Evolutionary conservation across 53 echinoderm and acorn worm species (phyloP).

Genomic region (Pentamera pediparva): DNA sequence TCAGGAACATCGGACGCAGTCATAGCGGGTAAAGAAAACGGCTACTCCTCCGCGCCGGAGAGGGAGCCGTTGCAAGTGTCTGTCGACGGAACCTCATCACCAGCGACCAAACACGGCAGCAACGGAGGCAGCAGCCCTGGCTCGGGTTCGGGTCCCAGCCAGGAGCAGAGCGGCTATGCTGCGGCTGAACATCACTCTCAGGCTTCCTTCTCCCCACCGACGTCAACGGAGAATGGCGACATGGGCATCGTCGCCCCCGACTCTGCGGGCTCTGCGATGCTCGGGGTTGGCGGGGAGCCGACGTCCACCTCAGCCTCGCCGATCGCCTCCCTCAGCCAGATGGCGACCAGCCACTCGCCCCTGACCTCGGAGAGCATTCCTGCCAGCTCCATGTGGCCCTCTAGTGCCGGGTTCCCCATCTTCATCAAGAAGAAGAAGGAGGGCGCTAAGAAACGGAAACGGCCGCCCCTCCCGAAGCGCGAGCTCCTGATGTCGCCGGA

Average conservation of each 20-base stretch:
- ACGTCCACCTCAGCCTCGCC: constrained; percentile 35
- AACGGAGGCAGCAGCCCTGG: too few species aligned
- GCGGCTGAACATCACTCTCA: too few species aligned
- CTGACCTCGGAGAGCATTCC: constrained; percentile 55
- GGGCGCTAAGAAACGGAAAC: constrained; percentile 79
- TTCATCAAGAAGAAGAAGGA: constrained; percentile 69
- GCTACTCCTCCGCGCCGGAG: constrained; percentile 4
- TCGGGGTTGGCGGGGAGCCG: background rate
- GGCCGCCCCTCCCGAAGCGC: constrained; percentile 78
- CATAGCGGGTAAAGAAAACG: constrained; percentile 23
- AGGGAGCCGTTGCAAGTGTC: constrained; percentile 24
- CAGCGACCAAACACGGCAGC: background rate
- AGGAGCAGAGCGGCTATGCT: constrained; percentile 7
- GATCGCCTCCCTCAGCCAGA: constrained; percentile 54
- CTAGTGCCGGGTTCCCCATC: constrained; percentile 46
- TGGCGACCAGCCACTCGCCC: constrained; percentile 28
- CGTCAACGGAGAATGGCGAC: constrained; percentile 9
- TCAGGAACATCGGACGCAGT: constrained; percentile 24
- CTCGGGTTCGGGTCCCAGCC: background rate
- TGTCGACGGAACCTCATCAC: background rate
- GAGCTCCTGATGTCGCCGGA: constrained; percentile 75
- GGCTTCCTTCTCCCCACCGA: constrained; percentile 5
- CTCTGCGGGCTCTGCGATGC: background rate
- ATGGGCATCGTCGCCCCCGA: too few species aligned
- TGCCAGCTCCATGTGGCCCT: constrained; percentile 43